Evolutionary conservation across 2,797 vertebrate genomes (phyloP).

Genomic region (Ataeniobius toweri): DNA sequence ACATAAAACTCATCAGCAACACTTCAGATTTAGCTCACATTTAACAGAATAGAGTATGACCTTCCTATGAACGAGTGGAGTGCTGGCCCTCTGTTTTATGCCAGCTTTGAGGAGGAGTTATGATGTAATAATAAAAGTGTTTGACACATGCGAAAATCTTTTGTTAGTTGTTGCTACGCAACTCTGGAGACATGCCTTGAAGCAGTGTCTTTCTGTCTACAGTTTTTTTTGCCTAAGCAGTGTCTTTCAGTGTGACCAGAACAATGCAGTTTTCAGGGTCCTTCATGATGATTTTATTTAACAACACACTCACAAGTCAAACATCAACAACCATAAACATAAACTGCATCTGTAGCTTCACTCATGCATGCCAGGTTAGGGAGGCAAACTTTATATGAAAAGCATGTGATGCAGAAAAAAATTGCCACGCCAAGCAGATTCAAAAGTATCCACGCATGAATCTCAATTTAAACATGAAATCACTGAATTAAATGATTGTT

Average conservation of each 20-base stretch:
- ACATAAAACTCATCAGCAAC: background rate
- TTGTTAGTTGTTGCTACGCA: conserved; percentile 32
- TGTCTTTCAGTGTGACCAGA: background rate
- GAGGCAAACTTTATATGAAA: conserved; percentile 31
- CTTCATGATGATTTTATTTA: conserved; percentile 5
- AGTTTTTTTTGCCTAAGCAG: conserved; percentile 8
- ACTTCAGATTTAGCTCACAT: conserved; percentile 8
- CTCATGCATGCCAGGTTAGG: conserved; percentile 21
- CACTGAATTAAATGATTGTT: conserved; percentile 23
- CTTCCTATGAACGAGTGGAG: conserved; percentile 10
- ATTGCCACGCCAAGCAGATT: conserved; percentile 57
- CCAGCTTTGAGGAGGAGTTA: conserved; percentile 21
- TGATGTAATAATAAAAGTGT: conserved; percentile 27
- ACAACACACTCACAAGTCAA: conserved; percentile 11
- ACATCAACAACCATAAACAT: conserved; percentile 6
- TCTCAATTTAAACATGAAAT: conserved; percentile 42
- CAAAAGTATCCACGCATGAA: conserved; percentile 12
- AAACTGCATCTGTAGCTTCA: conserved; percentile 21
- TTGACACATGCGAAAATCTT: conserved; percentile 25
- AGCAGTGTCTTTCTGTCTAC: background rate
- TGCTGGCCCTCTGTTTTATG: conserved; percentile 14
- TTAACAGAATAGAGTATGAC: background rate
- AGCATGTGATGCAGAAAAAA: conserved; percentile 50
- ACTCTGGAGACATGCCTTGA: conserved; percentile 12
- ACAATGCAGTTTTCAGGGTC: background rate